Percentiles rank a stretch among this genome's conserved stretches.
phyloP scores from a whole-genome alignment of 1,140 invertebrate genomes.

The Batillaria attramentaria region DNA sequence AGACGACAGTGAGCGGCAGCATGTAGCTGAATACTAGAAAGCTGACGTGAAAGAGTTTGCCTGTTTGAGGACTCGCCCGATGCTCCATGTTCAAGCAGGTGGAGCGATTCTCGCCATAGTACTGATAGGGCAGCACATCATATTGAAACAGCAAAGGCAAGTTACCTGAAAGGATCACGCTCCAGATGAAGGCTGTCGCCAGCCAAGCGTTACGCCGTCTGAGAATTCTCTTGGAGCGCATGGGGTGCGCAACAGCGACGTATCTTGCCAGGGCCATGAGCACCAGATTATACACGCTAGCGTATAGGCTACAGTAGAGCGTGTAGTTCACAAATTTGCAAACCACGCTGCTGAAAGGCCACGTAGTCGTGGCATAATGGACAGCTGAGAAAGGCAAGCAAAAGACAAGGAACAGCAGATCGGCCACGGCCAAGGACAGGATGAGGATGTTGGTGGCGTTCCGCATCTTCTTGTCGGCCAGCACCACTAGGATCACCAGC shows the following conservation, averaged over 20 bases:
- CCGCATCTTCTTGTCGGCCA: constrained; percentile 91
- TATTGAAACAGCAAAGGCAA: constrained; percentile 85
- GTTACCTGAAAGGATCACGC: constrained; percentile 81
- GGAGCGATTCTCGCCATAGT: constrained; percentile 72
- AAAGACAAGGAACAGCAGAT: constrained; percentile 93
- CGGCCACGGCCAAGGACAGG: constrained; percentile 86
- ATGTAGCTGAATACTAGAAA: constrained; percentile 73
- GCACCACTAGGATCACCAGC: constrained; percentile 85
- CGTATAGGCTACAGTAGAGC: constrained; percentile 86
- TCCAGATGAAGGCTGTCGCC: constrained; percentile 82
- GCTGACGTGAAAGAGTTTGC: constrained; percentile 63
- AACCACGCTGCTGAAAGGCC: constrained; percentile 92
- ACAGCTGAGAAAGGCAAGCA: constrained; percentile 83
- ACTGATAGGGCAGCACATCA: constrained; percentile 77
- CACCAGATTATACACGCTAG: constrained; percentile 93
- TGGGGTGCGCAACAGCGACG: constrained; percentile 93
- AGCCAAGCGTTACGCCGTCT: constrained; percentile 87
- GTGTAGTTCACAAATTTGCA: constrained; percentile 88
- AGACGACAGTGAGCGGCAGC: constrained; percentile 79
- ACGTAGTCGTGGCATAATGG: constrained; percentile 73
- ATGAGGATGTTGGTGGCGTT: constrained; percentile 94
- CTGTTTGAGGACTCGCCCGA: not conserved
- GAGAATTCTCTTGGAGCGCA: constrained; percentile 87
- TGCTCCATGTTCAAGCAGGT: constrained; percentile 49
- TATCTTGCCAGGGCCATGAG: constrained; percentile 96